These are phyloP conservation scores for Rhadinocentrus ornatus DNA, from an alignment of 2,797 vertebrate genomes.

Conservation along the genomic window DNA sequence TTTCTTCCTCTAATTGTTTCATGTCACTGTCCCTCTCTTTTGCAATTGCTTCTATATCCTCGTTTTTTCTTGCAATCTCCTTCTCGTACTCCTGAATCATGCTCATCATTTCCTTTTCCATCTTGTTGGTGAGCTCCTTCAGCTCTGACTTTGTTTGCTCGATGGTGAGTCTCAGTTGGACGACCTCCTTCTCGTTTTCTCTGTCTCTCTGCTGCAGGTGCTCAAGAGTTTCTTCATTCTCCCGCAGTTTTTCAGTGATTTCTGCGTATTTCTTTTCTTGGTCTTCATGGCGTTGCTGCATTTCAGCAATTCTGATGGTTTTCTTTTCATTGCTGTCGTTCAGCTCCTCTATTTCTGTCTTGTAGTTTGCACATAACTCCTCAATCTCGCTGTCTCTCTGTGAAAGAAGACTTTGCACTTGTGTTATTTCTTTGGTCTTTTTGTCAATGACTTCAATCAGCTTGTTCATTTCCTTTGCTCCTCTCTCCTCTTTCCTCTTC, in stretches of 20 bases:
- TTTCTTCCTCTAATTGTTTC: slow-evolving; percentile 42
- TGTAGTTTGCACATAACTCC: slow-evolving; percentile 24
- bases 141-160: slow-evolving; percentile 69
- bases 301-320: slow-evolving; percentile 8
- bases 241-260: slow-evolving; percentile 45
- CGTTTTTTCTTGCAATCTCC: slow-evolving; percentile 43
- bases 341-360: slow-evolving; percentile 59
- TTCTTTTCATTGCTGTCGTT: slow-evolving; percentile 39
- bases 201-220: slow-evolving; percentile 32
- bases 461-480: slow-evolving; percentile 34
- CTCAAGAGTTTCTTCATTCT: slow-evolving; percentile 51
- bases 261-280: slow-evolving; percentile 44
- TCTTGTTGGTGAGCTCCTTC: slow-evolving; percentile 56
- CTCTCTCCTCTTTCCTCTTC: slow-evolving; percentile 40
- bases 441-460: slow-evolving; percentile 37
- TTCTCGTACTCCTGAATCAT: slow-evolving; percentile 70
- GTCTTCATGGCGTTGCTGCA: slow-evolving; percentile 41
- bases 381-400: slow-evolving; percentile 36
- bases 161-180: slow-evolving; percentile 58
- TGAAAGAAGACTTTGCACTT: neutral
- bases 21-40: slow-evolving; percentile 46
- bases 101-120: slow-evolving; percentile 72
- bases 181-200: slow-evolving; percentile 55
- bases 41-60: slow-evolving; percentile 12
- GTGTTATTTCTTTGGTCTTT: slow-evolving; percentile 31